Conservation (phyloP, 2,888 invertebrate species). For the Hanleya hanleyi region DNA sequence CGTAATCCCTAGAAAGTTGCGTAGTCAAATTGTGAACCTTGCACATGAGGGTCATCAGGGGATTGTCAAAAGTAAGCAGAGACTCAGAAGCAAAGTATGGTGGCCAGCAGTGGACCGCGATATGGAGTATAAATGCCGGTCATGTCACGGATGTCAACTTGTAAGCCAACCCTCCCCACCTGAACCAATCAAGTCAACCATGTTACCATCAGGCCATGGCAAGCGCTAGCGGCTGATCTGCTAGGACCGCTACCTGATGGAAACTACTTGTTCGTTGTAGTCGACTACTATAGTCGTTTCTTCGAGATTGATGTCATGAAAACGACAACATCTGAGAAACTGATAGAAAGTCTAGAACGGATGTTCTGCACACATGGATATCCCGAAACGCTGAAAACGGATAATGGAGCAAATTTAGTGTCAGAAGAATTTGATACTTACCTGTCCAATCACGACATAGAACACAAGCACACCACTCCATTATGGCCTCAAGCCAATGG, state of each 20-base stretch:
- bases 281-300: constrained; percentile 29
- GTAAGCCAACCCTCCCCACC: constrained; percentile 5
- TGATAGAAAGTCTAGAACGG: constrained; percentile 9
- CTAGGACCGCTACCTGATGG: constrained; percentile 24
- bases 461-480: constrained; percentile 10
- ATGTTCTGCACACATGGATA: constrained; percentile 21
- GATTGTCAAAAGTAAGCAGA: constrained; percentile 28
- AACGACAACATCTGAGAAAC: constrained; percentile 20
- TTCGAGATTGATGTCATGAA: constrained; percentile 20
- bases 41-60: constrained; percentile 38
- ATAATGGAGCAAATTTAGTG: constrained; percentile 21
- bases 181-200: constrained; percentile 22
- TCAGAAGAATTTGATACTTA: constrained; percentile 6
- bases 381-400: constrained; percentile 13
- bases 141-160: constrained; percentile 15
- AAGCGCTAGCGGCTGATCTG: constrained; percentile 26
- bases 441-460: constrained; percentile 11
- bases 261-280: constrained; percentile 19
- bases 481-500: constrained; percentile 29
- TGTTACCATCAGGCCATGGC: constrained; percentile 25
- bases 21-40: constrained; percentile 14
- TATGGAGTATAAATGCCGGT: constrained; percentile 2
- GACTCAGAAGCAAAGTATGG: constrained; percentile 27
- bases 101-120: constrained; percentile 36
- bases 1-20: constrained; percentile 32